Percentiles rank a stretch among this genome's conserved stretches.
Evolutionary conservation across 2,888 invertebrate genomes (phyloP).

Genomic region (Lypha dubia): DNA sequence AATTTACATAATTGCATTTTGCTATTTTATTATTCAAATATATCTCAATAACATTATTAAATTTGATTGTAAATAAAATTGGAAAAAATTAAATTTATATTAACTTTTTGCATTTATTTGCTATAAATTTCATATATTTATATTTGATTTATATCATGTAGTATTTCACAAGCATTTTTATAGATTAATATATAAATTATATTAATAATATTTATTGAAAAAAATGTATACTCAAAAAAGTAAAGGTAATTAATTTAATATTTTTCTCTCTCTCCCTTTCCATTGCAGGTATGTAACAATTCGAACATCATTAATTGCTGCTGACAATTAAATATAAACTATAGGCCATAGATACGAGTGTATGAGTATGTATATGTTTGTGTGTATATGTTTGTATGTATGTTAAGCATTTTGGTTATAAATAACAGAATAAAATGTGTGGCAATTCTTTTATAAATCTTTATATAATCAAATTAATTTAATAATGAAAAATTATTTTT

Average conservation of each 20-base stretch:
- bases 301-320: constrained; percentile 40
- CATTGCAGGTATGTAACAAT: constrained; percentile 66
- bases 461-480: constrained; percentile 25
- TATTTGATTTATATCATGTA: constrained; percentile 27
- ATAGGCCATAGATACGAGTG: not conserved
- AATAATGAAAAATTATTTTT: constrained; percentile 32
- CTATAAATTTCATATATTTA: not conserved
- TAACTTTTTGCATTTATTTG: constrained; percentile 20
- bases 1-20: constrained; percentile 35
- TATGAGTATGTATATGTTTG: not conserved
- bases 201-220: constrained; percentile 28
- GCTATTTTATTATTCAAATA: constrained; percentile 13
- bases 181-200: constrained; percentile 28
- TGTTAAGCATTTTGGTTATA: constrained; percentile 3
- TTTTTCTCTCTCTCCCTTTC: constrained; percentile 13
- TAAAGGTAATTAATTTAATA: constrained; percentile 26
- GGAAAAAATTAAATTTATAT: not conserved
- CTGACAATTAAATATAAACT: constrained; percentile 48
- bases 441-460: constrained; percentile 39
- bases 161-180: constrained; percentile 15
- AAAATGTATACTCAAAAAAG: not conserved
- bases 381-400: too few species aligned
- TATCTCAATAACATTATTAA: constrained; percentile 26
- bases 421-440: constrained; percentile 4
- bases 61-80: constrained; percentile 21